Base-by-base conservation (phyloP, 2,888 invertebrate species). In the Esperia sulphurella region DNA sequence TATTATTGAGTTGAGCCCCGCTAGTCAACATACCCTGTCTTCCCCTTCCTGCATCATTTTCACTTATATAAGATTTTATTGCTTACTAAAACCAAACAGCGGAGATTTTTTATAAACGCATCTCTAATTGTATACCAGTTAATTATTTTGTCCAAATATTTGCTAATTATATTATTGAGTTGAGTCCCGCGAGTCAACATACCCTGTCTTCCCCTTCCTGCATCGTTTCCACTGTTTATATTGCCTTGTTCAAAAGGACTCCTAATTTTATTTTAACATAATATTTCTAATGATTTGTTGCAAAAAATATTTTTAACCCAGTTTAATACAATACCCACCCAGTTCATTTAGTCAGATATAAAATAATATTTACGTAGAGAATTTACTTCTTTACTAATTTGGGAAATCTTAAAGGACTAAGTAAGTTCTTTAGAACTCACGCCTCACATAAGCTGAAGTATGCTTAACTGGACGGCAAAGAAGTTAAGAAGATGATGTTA, bases 141-240 rank as follows among this genome's bases (percentile, higher is more conserved):
- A 75, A 79, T 79, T 75, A 76, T 66, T 54, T 61, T 46, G 58
- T 50, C 57, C 64, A 76, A 79, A 79, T 75, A 78, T 79, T 79
- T 70, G 68, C 68, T 75, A 77, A 79, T 79, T 78, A 79, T 75
- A 75, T 75, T 71, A 79, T 76, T 73, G 73, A 70, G 59, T 58
- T 57, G 54, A 48, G 50, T 49, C 30, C 14, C 37, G 35, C 29
- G 45, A 37, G 39, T 28, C 45, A 41, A n/a, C 31, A 14, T 3
- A 6, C 43, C 43, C 43, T 33, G 10, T n/a, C 14, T 33, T 43
- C 14, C 43, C 35, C 33, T 21, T 9, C 2, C 14, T 5, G 2
- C 13, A 13, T 1, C 33, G 43, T 43, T 43, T 5, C 8, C 13
- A 13, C 12, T 43, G 43, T 43, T 43, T 43, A 28, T n/a, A 13